Evolutionary conservation across 2,888 invertebrate genomes (phyloP).

Genomic region (Prenolepis imparis): DNA sequence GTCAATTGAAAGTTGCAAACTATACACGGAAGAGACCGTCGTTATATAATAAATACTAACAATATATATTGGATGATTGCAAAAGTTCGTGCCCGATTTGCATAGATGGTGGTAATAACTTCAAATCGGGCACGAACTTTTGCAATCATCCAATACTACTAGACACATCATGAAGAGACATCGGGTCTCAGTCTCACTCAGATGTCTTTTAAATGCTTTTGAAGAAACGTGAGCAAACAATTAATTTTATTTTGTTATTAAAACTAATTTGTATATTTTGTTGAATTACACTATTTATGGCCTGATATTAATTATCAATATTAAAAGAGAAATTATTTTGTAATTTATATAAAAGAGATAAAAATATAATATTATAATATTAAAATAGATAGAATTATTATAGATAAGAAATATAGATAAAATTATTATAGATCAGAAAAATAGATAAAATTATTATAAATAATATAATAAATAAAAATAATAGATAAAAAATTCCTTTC

Average conservation of each 20-base stretch:
- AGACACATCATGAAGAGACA: background rate
- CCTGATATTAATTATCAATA: background rate
- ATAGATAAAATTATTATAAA: no score
- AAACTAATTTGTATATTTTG: background rate
- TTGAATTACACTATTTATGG: background rate
- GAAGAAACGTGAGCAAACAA: background rate
- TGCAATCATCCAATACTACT: no score
- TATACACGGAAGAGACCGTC: background rate
- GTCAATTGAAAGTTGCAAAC: slow-evolving; percentile 20
- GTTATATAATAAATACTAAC: background rate
- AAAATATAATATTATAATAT: no score
- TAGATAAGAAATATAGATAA: no score
- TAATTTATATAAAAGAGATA: background rate
- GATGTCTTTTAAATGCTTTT: background rate
- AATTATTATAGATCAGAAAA: no score
- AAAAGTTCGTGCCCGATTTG: no score
- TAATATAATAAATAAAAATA: no score
- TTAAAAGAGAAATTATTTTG: background rate
- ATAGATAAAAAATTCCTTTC: background rate
- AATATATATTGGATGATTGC: no score
- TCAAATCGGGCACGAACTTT: no score
- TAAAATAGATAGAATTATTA: no score
- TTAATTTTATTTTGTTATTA: background rate
- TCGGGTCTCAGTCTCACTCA: background rate
- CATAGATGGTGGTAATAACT: no score